phyloP scores from a whole-genome alignment of 2,113 vertebrate genomes.

The Psittacus erithacus region DNA sequence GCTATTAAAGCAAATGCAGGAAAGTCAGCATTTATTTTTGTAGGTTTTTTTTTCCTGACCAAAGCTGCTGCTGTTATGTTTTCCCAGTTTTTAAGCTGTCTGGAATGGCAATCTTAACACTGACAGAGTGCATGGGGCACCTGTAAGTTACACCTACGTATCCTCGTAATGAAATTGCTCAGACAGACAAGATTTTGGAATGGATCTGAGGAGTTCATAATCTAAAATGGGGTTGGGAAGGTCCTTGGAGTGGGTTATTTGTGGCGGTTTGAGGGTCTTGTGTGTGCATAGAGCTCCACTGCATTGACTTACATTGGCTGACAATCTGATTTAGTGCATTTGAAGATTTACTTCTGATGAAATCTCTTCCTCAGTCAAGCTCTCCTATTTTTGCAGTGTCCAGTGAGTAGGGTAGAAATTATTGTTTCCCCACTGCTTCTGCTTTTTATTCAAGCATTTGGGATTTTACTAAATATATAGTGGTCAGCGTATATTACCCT shows the following conservation, averaged over 20 bases:
- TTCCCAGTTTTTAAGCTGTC: neutral
- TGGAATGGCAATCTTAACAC: neutral
- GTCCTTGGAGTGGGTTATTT: neutral
- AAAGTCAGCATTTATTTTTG: neutral
- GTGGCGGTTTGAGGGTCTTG: neutral
- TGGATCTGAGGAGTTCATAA: neutral
- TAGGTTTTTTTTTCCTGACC: neutral
- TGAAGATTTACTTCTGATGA: neutral
- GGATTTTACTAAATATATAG: neutral
- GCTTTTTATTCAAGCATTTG: neutral
- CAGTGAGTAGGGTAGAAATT: neutral
- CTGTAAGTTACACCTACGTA: neutral
- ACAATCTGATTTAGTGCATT: fast-evolving
- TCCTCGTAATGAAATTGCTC: neutral
- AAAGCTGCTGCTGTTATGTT: neutral
- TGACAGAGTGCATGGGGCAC: neutral
- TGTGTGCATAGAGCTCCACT: neutral
- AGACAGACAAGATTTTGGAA: neutral
- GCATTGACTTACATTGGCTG: neutral
- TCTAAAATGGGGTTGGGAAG: neutral
- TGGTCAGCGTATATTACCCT: neutral
- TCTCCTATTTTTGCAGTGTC: neutral
- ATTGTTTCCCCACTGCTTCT: neutral
- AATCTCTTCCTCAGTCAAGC: neutral
- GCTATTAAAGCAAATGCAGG: neutral